phyloP scores from a whole-genome alignment of 2,888 invertebrate genomes.

The Diadegma fenestrale region DNA sequence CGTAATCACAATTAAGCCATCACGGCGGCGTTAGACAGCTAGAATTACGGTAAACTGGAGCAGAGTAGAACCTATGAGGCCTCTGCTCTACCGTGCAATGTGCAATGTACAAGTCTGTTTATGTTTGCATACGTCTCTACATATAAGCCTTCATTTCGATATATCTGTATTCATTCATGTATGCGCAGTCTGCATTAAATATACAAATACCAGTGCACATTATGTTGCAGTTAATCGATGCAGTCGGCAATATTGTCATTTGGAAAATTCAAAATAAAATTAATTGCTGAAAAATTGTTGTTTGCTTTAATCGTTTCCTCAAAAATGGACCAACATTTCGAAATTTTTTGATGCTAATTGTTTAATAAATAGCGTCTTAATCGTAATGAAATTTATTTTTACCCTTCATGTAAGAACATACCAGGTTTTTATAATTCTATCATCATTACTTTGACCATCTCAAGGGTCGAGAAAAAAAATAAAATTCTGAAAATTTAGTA shows the following conservation, averaged over 20 bases:
- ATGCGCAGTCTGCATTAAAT: conserved; percentile 1
- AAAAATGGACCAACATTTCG: background rate
- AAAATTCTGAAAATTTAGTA: no score
- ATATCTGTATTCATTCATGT: conserved; percentile 33
- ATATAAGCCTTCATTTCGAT: background rate
- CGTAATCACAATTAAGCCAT: conserved; percentile 75
- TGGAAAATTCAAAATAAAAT: background rate
- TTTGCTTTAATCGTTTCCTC: no score
- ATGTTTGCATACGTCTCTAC: conserved; percentile 32
- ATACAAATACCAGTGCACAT: conserved; percentile 2
- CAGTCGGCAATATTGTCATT: background rate
- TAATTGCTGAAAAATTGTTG: background rate
- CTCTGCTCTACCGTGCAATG: conserved; percentile 44
- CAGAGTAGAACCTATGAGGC: conserved; percentile 59
- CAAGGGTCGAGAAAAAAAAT: no score
- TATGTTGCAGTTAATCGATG: background rate
- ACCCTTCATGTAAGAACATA: no score
- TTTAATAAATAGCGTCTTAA: no score
- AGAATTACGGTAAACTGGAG: conserved; percentile 73
- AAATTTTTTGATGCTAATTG: no score
- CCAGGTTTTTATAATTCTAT: no score
- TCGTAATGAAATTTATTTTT: no score
- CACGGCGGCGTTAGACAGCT: conserved; percentile 72
- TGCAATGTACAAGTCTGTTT: conserved; percentile 43
- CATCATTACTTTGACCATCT: no score